Conservation (phyloP, 1,140 invertebrate species). For the Hyphantria cunea region DNA sequence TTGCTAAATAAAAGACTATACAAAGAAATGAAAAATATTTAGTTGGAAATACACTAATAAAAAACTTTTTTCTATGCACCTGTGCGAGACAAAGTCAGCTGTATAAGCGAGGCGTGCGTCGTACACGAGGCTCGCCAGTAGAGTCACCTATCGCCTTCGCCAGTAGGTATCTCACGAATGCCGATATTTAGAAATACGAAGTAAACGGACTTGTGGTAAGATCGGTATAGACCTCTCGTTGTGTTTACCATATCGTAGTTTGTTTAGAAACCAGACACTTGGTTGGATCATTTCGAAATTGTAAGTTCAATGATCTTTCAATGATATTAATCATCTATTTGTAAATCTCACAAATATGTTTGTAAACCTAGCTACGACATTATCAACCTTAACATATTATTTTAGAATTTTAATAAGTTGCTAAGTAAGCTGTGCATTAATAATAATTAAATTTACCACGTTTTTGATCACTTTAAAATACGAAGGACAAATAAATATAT, state of each 20-base stretch:
- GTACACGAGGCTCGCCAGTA: constrained; percentile 52
- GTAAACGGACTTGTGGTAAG: constrained; percentile 46
- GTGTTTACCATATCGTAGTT: constrained; percentile 54
- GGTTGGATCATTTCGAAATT: constrained; percentile 48
- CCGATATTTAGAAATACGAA: constrained; percentile 63
- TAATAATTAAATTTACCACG: too few relatives aligned
- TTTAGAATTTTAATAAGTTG: too few relatives aligned
- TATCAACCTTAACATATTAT: too few relatives aligned
- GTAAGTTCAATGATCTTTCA: constrained; percentile 39
- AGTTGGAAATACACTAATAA: constrained; percentile 5
- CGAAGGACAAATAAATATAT: constrained; percentile 2
- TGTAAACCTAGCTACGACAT: background rate
- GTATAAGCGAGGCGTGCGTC: constrained; percentile 31
- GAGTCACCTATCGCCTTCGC: constrained; percentile 57
- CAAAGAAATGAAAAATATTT: constrained; percentile 10
- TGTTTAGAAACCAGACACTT: constrained; percentile 47
- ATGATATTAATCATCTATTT: constrained; percentile 22
- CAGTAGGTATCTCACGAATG: constrained; percentile 50
- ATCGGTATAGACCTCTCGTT: constrained; percentile 39
- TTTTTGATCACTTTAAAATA: background rate
- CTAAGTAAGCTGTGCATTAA: background rate
- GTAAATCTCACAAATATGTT: constrained; percentile 11
- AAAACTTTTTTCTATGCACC: constrained; percentile 34
- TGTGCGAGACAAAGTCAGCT: constrained; percentile 31
- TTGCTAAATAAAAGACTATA: too few relatives aligned